These are phyloP conservation scores for Spicauda simplicius DNA, from an alignment of 2,888 invertebrate species.

Conservation along the genomic window DNA sequence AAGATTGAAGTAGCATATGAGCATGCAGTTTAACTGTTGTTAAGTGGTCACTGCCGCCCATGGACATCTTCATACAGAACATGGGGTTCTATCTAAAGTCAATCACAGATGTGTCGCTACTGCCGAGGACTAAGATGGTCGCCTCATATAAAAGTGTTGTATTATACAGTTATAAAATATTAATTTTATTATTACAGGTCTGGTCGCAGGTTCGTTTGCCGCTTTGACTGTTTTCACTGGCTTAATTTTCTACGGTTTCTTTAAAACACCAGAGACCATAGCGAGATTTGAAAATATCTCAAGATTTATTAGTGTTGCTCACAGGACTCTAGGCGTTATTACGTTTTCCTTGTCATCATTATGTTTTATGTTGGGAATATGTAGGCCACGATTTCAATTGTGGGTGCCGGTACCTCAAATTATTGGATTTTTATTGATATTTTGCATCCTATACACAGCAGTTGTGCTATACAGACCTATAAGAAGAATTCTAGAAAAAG, in stretches of 20 bases:
- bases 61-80: too few relatives aligned
- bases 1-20: too few relatives aligned
- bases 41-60: too few relatives aligned
- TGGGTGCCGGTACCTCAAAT: constrained; percentile 50
- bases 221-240: background rate
- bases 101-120: too few relatives aligned
- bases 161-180: too few relatives aligned
- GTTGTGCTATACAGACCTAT: constrained; percentile 47
- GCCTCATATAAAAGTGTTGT: too few relatives aligned
- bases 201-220: background rate
- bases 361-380: constrained; percentile 54
- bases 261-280: background rate
- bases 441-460: constrained; percentile 51
- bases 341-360: constrained; percentile 48
- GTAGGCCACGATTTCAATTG: constrained; percentile 46
- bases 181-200: background rate
- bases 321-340: background rate
- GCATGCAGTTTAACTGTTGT: too few relatives aligned
- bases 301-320: background rate
- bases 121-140: too few relatives aligned
- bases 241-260: background rate
- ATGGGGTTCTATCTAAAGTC: too few relatives aligned
- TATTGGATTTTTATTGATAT: constrained; percentile 45
- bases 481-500: constrained; percentile 28
- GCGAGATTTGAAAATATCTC: background rate